These are phyloP conservation scores for Euzophera pinguis DNA, from an alignment of 2,888 invertebrate genomes.

Conservation along the genomic window DNA sequence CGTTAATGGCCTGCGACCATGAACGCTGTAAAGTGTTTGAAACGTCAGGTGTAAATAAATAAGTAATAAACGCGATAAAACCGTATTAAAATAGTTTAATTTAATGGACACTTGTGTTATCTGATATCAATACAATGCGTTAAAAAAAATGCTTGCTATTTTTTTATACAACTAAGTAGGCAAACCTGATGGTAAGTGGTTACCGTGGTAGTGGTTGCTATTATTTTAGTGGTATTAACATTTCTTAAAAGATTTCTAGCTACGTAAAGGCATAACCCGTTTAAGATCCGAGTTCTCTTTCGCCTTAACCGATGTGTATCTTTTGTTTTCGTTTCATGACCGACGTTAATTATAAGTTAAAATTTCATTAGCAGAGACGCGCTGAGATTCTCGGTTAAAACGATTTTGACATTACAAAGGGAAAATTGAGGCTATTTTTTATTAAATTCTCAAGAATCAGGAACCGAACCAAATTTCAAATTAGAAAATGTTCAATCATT, in stretches of 20 bases:
- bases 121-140: too few species aligned
- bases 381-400: constrained; percentile 1
- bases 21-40: too few species aligned
- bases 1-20: too few species aligned
- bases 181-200: too few species aligned
- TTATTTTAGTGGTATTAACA: background rate
- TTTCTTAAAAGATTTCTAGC: background rate
- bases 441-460: background rate
- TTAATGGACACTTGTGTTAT: too few species aligned
- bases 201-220: too few species aligned
- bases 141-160: too few species aligned
- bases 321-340: constrained; percentile 21
- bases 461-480: background rate
- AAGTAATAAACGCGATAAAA: too few species aligned
- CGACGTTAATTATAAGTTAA: constrained; percentile 25
- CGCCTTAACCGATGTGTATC: constrained; percentile 23
- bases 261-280: background rate
- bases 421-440: background rate
- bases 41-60: too few species aligned
- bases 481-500: too few species aligned
- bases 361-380: constrained; percentile 20
- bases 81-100: too few species aligned
- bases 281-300: constrained; percentile 15
- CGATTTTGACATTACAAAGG: background rate
- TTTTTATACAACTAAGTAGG: too few species aligned